Evolutionary conservation across 1,140 invertebrate genomes (phyloP).

Genomic region (Lutraria rhynchaena): DNA sequence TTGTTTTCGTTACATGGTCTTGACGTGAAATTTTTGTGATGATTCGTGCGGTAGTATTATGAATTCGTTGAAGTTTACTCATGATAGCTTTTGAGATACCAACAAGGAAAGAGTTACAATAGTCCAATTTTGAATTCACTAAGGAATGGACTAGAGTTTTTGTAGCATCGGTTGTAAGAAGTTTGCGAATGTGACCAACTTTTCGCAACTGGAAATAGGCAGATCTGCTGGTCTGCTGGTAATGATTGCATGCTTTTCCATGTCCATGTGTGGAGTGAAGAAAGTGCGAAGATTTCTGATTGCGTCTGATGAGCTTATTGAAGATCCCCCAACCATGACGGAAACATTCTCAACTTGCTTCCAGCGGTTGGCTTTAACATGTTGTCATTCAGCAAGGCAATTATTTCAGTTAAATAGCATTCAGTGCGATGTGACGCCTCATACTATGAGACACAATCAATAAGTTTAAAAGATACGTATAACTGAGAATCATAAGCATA

Average conservation of each 20-base stretch:
- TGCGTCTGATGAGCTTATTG: slow-evolving; percentile 1
- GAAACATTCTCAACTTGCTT: slow-evolving; percentile 13
- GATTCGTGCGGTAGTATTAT: no score
- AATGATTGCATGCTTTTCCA: slow-evolving; percentile 39
- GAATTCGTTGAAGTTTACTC: slow-evolving; percentile 25
- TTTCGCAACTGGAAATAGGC: slow-evolving; percentile 14
- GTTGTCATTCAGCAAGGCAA: slow-evolving; percentile 40
- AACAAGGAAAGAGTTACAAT: slow-evolving; percentile 16
- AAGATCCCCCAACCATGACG: slow-evolving; percentile 25
- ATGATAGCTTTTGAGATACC: neutral
- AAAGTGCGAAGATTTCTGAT: slow-evolving; percentile 12
- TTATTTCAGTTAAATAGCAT: slow-evolving; percentile 21
- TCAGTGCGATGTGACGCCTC: slow-evolving; percentile 5
- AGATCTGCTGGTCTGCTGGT: slow-evolving; percentile 20
- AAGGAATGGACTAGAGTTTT: slow-evolving; percentile 17
- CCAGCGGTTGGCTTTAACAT: slow-evolving; percentile 38
- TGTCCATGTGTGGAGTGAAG: slow-evolving; percentile 4
- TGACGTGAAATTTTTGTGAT: no score
- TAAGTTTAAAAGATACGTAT: slow-evolving; percentile 40
- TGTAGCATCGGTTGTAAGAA: slow-evolving; percentile 23
- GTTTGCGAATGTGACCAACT: slow-evolving; percentile 25
- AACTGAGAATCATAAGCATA: slow-evolving; percentile 45
- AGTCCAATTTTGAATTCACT: slow-evolving; percentile 35
- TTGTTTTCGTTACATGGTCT: no score
- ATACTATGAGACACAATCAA: neutral